These are phyloP conservation scores for Spea hammondii DNA, from an alignment of 2,797 vertebrate genomes.

Conservation along the genomic window DNA sequence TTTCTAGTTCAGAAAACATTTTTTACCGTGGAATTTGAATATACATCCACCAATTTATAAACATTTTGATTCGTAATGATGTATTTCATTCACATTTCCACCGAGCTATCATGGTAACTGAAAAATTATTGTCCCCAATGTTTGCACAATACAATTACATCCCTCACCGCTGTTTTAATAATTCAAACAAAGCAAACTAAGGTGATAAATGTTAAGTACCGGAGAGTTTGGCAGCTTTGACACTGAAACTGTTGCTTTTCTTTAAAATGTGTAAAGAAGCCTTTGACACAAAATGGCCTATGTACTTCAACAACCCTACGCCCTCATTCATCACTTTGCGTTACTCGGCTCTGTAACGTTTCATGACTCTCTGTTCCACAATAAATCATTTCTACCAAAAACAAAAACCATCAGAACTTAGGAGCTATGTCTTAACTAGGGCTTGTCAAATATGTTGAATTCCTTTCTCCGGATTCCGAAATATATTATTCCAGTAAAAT, in stretches of 20 bases:
- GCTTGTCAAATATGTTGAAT: conserved; percentile 31
- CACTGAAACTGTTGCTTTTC: conserved; percentile 38
- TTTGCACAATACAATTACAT: conserved; percentile 2
- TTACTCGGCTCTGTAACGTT: conserved; percentile 30
- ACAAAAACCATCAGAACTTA: conserved; percentile 16
- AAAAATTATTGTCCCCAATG: conserved; percentile 5
- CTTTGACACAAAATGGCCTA: conserved; percentile 27
- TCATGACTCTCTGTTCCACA: conserved; percentile 23
- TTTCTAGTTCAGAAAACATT: too few species aligned
- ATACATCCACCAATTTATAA: neutral
- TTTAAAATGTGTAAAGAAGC: conserved; percentile 27
- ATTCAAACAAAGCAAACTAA: neutral
- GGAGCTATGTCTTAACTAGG: conserved; percentile 34
- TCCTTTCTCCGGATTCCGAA: conserved; percentile 10
- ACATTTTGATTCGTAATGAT: neutral
- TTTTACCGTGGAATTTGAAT: neutral
- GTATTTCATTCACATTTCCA: neutral
- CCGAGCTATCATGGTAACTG: neutral
- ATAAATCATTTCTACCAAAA: conserved; percentile 39
- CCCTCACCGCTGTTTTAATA: conserved; percentile 19
- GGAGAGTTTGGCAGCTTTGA: conserved; percentile 19
- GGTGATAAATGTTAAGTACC: conserved; percentile 32
- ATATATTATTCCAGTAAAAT: conserved; percentile 4
- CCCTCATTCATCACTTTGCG: conserved; percentile 10
- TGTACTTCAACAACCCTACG: conserved; percentile 25